A percentile compares a stretch with the other conserved stretches of the same genome.
phyloP scores from a whole-genome alignment of 1,140 invertebrate genomes.

The Drosophila equinoxialis region DNA sequence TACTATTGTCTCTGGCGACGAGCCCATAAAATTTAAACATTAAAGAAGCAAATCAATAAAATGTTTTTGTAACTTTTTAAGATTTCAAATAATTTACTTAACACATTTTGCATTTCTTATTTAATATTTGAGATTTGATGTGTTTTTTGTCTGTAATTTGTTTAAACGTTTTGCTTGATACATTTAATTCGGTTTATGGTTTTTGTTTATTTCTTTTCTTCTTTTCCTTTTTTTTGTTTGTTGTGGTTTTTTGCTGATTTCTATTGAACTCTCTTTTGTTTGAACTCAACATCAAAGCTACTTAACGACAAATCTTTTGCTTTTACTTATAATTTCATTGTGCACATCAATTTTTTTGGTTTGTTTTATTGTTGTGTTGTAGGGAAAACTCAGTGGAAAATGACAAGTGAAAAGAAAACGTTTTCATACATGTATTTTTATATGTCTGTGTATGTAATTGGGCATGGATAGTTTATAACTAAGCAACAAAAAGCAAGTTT shows the following conservation, averaged over 20 bases:
- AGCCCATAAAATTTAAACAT: conserved; percentile 84
- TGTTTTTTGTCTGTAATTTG: not conserved
- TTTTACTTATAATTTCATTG: conserved; percentile 37
- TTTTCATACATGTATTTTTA: not conserved
- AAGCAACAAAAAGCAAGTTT: conserved; percentile 60
- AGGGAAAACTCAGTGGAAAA: conserved; percentile 9
- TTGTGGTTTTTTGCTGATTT: not conserved
- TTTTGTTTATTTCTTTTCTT: conserved; percentile 33
- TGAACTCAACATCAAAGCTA: conserved; percentile 68
- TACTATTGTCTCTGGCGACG: conserved; percentile 87
- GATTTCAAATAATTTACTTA: conserved; percentile 43
- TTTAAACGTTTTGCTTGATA: conserved; percentile 5
- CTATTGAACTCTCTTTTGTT: conserved; percentile 13
- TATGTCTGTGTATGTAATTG: not conserved
- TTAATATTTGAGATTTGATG: not conserved
- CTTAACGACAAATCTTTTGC: conserved; percentile 51
- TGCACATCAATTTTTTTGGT: conserved; percentile 4
- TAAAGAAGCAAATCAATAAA: not conserved
- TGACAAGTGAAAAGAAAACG: not conserved
- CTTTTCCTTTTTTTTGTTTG: no score
- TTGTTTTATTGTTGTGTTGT: not conserved
- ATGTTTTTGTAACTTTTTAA: conserved; percentile 15
- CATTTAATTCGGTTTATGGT: conserved; percentile 23
- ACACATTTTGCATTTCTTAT: conserved; percentile 30
- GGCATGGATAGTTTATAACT: conserved; percentile 54